These are phyloP conservation scores for Drosophila nr. perissopoda DNA, from an alignment of 2,888 invertebrate genomes.

Conservation along the genomic window DNA sequence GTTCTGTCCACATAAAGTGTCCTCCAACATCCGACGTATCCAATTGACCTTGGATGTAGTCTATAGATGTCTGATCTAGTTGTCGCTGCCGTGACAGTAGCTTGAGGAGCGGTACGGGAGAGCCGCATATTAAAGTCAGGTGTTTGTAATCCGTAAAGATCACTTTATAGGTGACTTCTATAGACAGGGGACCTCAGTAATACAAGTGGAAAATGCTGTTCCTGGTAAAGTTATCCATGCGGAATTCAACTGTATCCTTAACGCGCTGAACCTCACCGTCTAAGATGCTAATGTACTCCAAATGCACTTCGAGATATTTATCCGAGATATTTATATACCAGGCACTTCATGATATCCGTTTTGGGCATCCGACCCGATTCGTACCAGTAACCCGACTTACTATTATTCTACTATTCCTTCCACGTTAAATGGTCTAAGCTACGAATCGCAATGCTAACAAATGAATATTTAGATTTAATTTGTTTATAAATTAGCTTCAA, in stretches of 20 bases:
- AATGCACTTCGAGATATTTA: constrained; percentile 11
- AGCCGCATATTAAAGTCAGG: constrained; percentile 17
- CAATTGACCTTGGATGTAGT: not conserved
- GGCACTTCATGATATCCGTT: constrained; percentile 28
- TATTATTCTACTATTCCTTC: not conserved
- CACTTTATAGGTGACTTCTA: constrained; percentile 9
- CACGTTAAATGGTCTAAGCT: not conserved
- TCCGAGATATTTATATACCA: too few relatives aligned
- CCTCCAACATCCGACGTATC: rapidly evolving
- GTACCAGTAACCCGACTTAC: constrained; percentile 44
- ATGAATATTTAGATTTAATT: not conserved
- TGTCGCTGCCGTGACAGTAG: constrained; percentile 20
- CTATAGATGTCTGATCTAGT: not conserved
- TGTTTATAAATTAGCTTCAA: not conserved
- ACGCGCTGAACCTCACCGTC: not conserved
- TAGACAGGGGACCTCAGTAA: not conserved
- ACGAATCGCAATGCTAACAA: not conserved
- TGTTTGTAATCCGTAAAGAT: not conserved
- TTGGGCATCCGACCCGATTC: constrained; percentile 48
- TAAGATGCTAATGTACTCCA: constrained; percentile 14
- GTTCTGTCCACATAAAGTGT: constrained; percentile 17
- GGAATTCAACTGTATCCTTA: constrained; percentile 15
- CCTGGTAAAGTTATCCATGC: constrained; percentile 12
- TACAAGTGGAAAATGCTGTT: constrained; percentile 22
- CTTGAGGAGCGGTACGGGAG: constrained; percentile 12